phyloP scores from a whole-genome alignment of 1,140 invertebrate genomes.

The silkworm (Bombyx mori) region DNA sequence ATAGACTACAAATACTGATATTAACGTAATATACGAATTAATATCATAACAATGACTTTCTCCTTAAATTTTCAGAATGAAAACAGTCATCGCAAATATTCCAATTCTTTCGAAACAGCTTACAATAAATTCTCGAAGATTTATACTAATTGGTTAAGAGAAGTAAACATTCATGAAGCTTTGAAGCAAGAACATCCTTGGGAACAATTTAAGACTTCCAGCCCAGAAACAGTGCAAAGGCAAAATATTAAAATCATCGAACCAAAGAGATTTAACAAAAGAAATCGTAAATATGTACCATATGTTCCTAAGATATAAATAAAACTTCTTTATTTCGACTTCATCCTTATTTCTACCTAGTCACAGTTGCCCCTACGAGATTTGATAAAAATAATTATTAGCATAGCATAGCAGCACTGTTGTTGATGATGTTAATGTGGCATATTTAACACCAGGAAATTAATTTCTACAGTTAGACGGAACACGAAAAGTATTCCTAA shows the following conservation, averaged over 20 bases:
- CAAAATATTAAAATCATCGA: constrained; percentile 34
- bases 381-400: constrained; percentile 7
- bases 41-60: too few species aligned
- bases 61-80: too few species aligned
- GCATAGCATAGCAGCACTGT: too few species aligned
- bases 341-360: too few species aligned
- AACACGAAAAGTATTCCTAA: too few species aligned
- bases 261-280: constrained; percentile 56
- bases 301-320: constrained; percentile 33
- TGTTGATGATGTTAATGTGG: too few species aligned
- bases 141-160: constrained; percentile 68
- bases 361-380: neutral
- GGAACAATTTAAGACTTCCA: constrained; percentile 66
- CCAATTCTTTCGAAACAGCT: constrained; percentile 19
- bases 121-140: constrained; percentile 44
- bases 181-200: constrained; percentile 74
- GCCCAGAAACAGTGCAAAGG: constrained; percentile 48
- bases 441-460: too few species aligned
- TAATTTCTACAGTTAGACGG: too few species aligned
- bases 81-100: neutral
- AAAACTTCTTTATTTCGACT: constrained; percentile 9
- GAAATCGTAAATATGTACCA: constrained; percentile 38
- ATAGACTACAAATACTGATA: too few species aligned
- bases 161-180: constrained; percentile 64
- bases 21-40: too few species aligned